phyloP scores from a whole-genome alignment of 2,113 vertebrate genomes.

The Phodopus roborovskii region DNA sequence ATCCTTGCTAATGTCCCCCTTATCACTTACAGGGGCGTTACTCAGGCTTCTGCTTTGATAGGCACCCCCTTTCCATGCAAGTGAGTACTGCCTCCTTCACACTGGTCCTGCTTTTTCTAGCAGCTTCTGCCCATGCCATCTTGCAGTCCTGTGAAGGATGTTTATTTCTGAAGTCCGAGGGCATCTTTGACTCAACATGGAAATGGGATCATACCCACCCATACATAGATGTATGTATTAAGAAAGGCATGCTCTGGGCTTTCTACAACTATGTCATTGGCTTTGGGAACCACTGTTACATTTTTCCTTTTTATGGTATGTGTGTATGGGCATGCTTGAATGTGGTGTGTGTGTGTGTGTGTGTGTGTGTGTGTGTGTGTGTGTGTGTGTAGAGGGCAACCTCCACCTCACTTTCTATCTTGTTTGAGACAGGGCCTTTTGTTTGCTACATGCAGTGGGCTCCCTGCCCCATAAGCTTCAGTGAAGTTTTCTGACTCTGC shows the following conservation, averaged over 20 bases:
- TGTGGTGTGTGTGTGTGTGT: neutral
- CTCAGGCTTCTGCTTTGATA: neutral
- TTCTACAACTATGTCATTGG: no score
- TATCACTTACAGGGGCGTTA: neutral
- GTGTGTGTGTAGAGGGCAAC: neutral
- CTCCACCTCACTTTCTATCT: neutral
- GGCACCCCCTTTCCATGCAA: neutral
- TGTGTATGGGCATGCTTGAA: neutral
- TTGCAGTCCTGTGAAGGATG: neutral
- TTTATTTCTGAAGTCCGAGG: neutral
- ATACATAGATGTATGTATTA: accelerated
- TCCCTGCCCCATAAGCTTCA: neutral
- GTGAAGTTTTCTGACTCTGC: neutral
- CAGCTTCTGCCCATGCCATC: neutral
- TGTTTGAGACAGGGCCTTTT: neutral
- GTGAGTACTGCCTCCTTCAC: neutral
- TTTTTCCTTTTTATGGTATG: neutral
- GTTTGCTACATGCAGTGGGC: neutral
- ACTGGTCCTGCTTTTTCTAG: neutral
- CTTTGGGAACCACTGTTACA: neutral
- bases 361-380: neutral
- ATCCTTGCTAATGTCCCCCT: slow-evolving; percentile 3
- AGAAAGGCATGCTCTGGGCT: neutral
- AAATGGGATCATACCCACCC: neutral
- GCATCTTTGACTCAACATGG: neutral